Conservation (phyloP, 2,888 invertebrate genomes). For the Metallyticus violacea region DNA sequence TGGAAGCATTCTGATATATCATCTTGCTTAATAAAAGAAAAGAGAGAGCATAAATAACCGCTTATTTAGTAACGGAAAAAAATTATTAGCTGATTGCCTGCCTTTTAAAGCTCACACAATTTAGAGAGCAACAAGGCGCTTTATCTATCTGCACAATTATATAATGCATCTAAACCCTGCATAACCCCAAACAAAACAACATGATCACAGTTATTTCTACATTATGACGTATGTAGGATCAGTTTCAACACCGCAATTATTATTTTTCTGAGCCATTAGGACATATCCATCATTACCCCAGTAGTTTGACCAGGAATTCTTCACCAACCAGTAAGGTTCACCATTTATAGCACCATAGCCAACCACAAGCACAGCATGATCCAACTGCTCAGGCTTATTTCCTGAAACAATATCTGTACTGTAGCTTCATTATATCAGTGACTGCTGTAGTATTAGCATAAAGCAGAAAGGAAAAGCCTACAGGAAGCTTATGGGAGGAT, state of each 20-base stretch:
- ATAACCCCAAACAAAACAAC: background rate
- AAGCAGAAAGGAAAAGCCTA: no score
- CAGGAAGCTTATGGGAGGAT: no score
- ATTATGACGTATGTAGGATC: constrained; percentile 75
- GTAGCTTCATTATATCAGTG: background rate
- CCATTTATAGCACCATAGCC: constrained; percentile 85
- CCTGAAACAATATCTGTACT: constrained; percentile 51
- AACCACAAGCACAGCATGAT: constrained; percentile 92
- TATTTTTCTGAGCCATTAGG: constrained; percentile 82
- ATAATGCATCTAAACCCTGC: background rate
- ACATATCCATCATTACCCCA: constrained; percentile 98
- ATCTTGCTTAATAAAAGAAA: no score
- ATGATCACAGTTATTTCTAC: no score
- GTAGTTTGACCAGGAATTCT: constrained; percentile 96
- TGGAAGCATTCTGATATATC: no score
- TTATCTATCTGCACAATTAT: no score
- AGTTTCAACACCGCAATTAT: constrained; percentile 91
- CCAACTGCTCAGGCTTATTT: constrained; percentile 73
- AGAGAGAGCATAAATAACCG: no score
- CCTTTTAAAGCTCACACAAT: no score
- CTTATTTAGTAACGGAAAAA: background rate
- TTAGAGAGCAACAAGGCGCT: background rate
- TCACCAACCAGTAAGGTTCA: constrained; percentile 87
- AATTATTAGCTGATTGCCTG: no score
- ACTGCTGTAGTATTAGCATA: background rate